Base-by-base conservation (phyloP, 2,113 vertebrate species). In the Oxygymnocypris stewartii region DNA sequence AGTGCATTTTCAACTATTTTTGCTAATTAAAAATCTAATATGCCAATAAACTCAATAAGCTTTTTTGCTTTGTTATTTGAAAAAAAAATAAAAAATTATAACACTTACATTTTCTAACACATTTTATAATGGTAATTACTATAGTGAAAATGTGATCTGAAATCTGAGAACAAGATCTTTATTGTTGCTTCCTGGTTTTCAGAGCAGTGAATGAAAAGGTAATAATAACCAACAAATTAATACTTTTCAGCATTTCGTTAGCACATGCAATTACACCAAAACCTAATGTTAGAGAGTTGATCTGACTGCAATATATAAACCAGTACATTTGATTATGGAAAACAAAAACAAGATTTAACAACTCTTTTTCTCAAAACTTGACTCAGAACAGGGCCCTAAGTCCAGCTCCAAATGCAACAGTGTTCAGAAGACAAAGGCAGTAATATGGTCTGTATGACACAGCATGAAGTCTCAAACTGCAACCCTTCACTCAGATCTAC, bases 391-490 rank as follows among this genome's bases (percentile, higher is more conserved):
- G 18, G 31, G 49, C 25, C 47, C 47, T 18, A 18, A 16, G 40
- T 18, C 47, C 51, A 49, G 69, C 57, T 73, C 85, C 85, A 89
- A 85, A 87, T n/a, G 77, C 16, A 28, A 85, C 79, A 83, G 61
- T 51, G 25, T 77, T 84, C 79, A 79, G 51, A 85, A 85, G 75
- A 83, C 73, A 78, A 89, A 79, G 74, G 79, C 42, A 80, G 82
- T 67, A 79, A 86, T 65, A 83, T 18, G 35, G n/a, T 69, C 83
- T 83, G 83, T 16, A 71, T 74, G 67, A 89, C 86, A 85, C 79
- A 37, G 74, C 79, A 79, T 85, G 83, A 82, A 89, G 51, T 85
- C 88, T 71, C 79, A 84, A 61, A 71, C 47, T 65, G 76, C 77
- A 89, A 59, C 80, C 31, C 13, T 75, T 73, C 31, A 75, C 77